A percentile compares a stretch with the other conserved stretches of the same genome.
phyloP scores from a whole-genome alignment of 2,113 vertebrate species.

The Etia nguti region DNA sequence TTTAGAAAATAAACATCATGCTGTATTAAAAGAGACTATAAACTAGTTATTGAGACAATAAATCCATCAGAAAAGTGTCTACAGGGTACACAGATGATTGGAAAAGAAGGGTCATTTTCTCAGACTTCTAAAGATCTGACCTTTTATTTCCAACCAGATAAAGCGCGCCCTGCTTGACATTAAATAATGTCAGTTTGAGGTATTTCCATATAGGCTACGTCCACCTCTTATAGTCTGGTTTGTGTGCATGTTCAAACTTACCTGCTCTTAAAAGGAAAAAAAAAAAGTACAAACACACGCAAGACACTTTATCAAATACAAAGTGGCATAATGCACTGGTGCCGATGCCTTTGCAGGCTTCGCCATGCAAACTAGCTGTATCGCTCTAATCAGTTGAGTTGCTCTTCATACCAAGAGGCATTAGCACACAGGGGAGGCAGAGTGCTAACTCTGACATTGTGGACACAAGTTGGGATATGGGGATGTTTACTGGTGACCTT shows the following conservation, averaged over 20 bases:
- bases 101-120: background rate
- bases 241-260: background rate
- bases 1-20: background rate
- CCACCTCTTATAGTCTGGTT: background rate
- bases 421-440: background rate
- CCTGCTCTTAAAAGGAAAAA: background rate
- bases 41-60: background rate
- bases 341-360: background rate
- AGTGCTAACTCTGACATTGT: background rate
- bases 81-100: background rate
- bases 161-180: accelerated
- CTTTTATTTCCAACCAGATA: background rate
- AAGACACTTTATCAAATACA: background rate
- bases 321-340: background rate
- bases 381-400: background rate
- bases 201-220: background rate
- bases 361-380: background rate
- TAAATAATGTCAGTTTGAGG: background rate
- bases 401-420: background rate
- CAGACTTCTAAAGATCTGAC: background rate
- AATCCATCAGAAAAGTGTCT: background rate
- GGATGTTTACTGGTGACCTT: background rate
- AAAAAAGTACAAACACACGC: background rate
- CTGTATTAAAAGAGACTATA: background rate
- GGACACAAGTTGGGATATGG: background rate